Base-by-base conservation (phyloP, 2,113 vertebrate genomes). In the Phylloscopus trochilus region DNA sequence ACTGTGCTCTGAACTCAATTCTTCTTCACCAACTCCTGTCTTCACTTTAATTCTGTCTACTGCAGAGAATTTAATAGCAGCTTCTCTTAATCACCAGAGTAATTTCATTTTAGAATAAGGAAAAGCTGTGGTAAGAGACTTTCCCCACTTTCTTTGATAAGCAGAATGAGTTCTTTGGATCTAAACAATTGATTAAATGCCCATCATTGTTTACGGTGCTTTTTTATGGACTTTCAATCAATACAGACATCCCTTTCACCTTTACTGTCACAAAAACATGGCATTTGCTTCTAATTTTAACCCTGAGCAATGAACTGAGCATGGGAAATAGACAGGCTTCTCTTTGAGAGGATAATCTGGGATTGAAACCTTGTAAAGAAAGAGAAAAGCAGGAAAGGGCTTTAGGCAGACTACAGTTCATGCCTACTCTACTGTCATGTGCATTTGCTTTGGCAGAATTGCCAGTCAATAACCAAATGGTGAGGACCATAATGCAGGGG, bases 261-360 rank as follows among this genome's bases (percentile, higher is more conserved):
- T 64, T 15, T 35, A 68, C 64, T 90, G 67, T 92, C 91, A 90
- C 37, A 55, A 66, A 91, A 90, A 77, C 77, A 51, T 62, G 70
- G 27, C 75, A 91, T 70, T 89, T 93, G 28, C 47, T 95, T 96
- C 91, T 96, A 91, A 94, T 37, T 49, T 62, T 87, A 92, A 74
- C 69, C 37, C 70, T 55, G 49, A 93, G 49, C 37, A 73, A 69
- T 75, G 60, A 95, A 84, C 37, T 44, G 55, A 90, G 27, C 19
- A 63, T 11, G 7, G 20, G 37, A 79, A 78, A 74, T 10, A 46
- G 59, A 43, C 28, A 33, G 62, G 31, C 35, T 59, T 76, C 60
- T 68, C 6, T 69, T 66, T 75, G 44, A 13, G 77, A 89, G 52
- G 56, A 62, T 47, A 23, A 77, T 62, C 67, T 76, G 56, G 13